Base-by-base conservation (phyloP, 2,113 vertebrate genomes). In the Panthera uncia region DNA sequence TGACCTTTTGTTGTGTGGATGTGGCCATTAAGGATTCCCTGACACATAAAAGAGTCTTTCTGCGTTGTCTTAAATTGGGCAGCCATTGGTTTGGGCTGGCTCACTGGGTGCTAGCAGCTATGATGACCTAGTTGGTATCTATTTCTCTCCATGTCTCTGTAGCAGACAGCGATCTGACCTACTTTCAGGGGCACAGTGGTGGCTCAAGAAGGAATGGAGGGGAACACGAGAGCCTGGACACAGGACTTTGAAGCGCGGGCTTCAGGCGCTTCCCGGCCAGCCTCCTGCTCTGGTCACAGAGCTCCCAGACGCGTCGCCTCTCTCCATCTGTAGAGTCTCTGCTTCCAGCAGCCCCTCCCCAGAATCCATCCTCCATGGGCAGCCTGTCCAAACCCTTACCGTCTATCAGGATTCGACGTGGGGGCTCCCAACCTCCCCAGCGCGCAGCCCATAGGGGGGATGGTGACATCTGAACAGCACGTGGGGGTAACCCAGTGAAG, bases 141-240 rank as follows among this genome's bases (percentile, higher is more conserved):
- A 78, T 61, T 93, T 96, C 95, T 52, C 87, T 78, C 92, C 81
- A 25, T 14, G 86, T 65, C 69, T 89, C 92, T 50, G 83, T 4
- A 87, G 87, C 92, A 96, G 95, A 97, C 91, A 84, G 96, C 33
- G 97, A 96, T 96, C 5, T 97, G 97, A 98, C 96, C 95, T 98
- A 96, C 89, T 98, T 98, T 95, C 69, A 69, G 95, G 89, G 89
- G 80, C 94, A 95, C 69, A 33, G 57, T 15, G 41, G 94, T 38
- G 92, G 89, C 83, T 80, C 48, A 45, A 92, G 94, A 96, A 95
- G 86, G 78, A 85, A 88, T 0, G 38, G 79, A 93, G 74, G 76
- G 71, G 92, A 84, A 79, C 2, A 21, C 3, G 36, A 87, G 85
- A 94, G 78, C 41, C 83, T 55, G 93, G 89, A 80, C 66, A 87